Base-by-base conservation (phyloP, 2,797 vertebrate genomes). In the Varecia variegata region DNA sequence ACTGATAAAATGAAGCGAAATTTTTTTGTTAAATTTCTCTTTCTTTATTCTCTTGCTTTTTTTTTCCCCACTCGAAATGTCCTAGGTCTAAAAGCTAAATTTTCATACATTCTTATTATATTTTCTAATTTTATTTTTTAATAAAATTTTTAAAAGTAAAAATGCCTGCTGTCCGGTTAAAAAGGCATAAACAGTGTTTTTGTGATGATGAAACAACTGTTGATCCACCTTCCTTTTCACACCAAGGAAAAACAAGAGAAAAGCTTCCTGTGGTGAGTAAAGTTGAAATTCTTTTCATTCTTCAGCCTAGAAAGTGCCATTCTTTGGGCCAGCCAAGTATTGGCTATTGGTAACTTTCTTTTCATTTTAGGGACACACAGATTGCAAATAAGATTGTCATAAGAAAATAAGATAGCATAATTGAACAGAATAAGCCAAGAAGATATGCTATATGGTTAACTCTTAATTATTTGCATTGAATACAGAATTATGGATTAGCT, bases 231-330 rank as follows among this genome's bases (percentile, higher is more conserved):
- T 97, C 88, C 45, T 32, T 97, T 65, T 73, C 73, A 77, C 74
- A 96, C 2, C 50, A 40, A 94, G 85, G 35, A 50, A 60, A 86
- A 87, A 83, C 50, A 84, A 89, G 50, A 79, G 86, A 98, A 92
- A 97, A 93, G 54, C 90, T 83, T 67, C 76, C 9, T 73, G 23
- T 60, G 73, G 98, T 99, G 91, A 97, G 98, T 98, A 20, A 90
- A 77, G 18, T 62, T 91, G 71, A 93, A 97, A 73, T 95, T 30
- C 62, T 95, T 96, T 77, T 77, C 3, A n/a, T 84, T 93, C 50
- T 81, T 92, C 20, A 90, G 4, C 38, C 54, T 95, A 89, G 85
- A 97, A 92, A 97, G 94, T 91, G 32, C 17, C 35, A 35, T 90
- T 85, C 20, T 84, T 88, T 96, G 56, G 8, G 13, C 54, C 23